Evolutionary conservation across 2,888 invertebrate species (phyloP), one percentile per base, ranked within the genome.

Genomic region (Macrophya alboannulata): DNA sequence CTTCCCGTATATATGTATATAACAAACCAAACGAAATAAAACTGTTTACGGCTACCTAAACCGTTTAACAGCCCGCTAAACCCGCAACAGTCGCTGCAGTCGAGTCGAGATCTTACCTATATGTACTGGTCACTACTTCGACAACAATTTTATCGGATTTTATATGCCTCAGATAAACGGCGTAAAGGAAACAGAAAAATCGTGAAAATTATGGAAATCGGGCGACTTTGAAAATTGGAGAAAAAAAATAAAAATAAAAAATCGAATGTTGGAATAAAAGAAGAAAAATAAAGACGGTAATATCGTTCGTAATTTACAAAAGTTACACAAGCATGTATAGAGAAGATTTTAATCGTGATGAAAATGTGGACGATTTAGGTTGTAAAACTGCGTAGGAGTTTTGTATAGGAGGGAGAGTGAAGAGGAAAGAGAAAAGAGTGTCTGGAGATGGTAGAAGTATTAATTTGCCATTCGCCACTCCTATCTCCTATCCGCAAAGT

Each of bases 391-490:
- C 15, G 31, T 31, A n/a, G 40, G 17, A 37, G 40, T n/a, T 62
- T 10, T 25, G 4, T 15, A n/a, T 62, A 31, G 0, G n/a, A 15
- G 9, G 3, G 37, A n/a, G n/a, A 40, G n/a, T 71, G 12, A n/a
- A 40, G 9, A 71, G 37, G 68, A 21, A 62, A 51, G 40, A 48
- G 79, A 12, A 55, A 62, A 81, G 43, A 59, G 81, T 43, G 40
- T 43, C 21, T 62, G 21, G 62, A 68, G 40, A 45, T 37, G 71
- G 65, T 71, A 85, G 62, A 85, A 79, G 76, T 85, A 79, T 85
- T 85, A 68, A 82, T 82, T 85, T 43, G 68, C 81, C 74, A 65
- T 84, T 71, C 71, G 81, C 51, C 84, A 83, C 83, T 83, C 83
- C 83, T 83, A 71, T 83, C 83, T 71, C 68, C 51, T 83, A 71